A percentile compares a stretch with the other conserved stretches of the same genome.
phyloP scores from a whole-genome alignment of 1,140 invertebrate species.

The Hyles vespertilio region DNA sequence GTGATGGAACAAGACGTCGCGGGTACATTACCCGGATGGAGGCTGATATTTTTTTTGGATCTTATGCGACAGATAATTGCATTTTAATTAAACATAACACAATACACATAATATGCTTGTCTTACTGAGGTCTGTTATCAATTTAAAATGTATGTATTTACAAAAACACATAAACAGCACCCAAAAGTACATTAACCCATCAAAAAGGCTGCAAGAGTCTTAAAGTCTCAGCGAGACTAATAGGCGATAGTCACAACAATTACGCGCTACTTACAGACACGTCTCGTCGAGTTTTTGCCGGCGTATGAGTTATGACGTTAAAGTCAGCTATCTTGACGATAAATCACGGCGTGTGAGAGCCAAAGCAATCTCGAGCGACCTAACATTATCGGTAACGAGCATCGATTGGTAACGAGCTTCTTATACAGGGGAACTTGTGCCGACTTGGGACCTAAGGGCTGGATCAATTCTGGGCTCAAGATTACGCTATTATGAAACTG shows the following conservation, averaged over 20 bases:
- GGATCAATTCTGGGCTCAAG: neutral
- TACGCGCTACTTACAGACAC: conserved; percentile 32
- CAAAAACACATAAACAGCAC: no score
- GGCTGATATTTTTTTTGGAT: no score
- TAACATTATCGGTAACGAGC: conserved; percentile 43
- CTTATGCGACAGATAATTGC: no score
- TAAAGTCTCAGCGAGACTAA: no score
- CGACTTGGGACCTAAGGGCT: neutral
- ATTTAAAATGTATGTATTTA: no score
- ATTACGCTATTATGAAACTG: neutral
- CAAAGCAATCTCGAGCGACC: conserved; percentile 24
- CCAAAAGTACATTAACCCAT: no score
- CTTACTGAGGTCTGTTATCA: no score
- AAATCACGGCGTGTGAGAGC: conserved; percentile 36
- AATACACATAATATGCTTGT: no score
- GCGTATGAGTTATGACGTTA: conserved; percentile 48
- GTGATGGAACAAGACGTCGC: no score
- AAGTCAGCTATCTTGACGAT: conserved; percentile 42
- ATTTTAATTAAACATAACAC: no score
- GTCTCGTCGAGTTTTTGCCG: conserved; percentile 39
- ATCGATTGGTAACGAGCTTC: conserved; percentile 40
- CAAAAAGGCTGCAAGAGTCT: no score
- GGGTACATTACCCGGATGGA: no score
- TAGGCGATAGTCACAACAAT: conserved; percentile 33
- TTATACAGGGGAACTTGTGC: conserved; percentile 1